Percentiles rank a stretch among this genome's conserved stretches.
These are phyloP conservation scores for Eumerus sabulonum DNA, from an alignment of 2,888 invertebrate species.

Conservation along the genomic window DNA sequence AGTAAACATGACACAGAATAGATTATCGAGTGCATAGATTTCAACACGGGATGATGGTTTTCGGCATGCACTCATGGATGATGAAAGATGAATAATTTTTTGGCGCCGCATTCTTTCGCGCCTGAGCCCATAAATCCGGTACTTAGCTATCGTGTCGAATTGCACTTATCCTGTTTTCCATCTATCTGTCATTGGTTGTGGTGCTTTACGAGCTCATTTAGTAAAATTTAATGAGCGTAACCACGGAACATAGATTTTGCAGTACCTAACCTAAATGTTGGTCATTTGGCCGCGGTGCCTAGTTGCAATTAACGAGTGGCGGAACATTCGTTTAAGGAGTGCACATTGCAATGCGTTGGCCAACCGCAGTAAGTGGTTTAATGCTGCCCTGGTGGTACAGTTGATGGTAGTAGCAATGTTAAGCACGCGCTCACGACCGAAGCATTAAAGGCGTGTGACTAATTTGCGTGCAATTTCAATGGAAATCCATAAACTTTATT, in stretches of 20 bases:
- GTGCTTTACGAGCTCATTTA: conserved; percentile 53
- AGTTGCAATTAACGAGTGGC: conserved; percentile 37
- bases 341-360: conserved; percentile 9
- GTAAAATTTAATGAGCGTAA: conserved; percentile 61
- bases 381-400: not conserved
- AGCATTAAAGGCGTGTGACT: conserved; percentile 64
- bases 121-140: too few species aligned
- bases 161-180: conserved; percentile 2
- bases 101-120: too few species aligned
- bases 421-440: conserved; percentile 48
- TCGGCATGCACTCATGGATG: too few species aligned
- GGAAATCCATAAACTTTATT: conserved; percentile 58
- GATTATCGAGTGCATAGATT: not conserved
- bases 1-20: not conserved
- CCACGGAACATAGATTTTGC: conserved; percentile 38
- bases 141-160: not conserved
- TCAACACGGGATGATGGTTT: too few species aligned
- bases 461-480: conserved; percentile 60
- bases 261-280: conserved; percentile 19
- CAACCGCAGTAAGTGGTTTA: conserved; percentile 22
- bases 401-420: not conserved
- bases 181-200: not conserved
- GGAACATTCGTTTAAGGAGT: conserved; percentile 19
- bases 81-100: too few species aligned
- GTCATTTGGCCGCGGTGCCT: conserved; percentile 36